Evolutionary conservation across 2,113 vertebrate species (phyloP).

Genomic region (Triplophysa tibetana): DNA sequence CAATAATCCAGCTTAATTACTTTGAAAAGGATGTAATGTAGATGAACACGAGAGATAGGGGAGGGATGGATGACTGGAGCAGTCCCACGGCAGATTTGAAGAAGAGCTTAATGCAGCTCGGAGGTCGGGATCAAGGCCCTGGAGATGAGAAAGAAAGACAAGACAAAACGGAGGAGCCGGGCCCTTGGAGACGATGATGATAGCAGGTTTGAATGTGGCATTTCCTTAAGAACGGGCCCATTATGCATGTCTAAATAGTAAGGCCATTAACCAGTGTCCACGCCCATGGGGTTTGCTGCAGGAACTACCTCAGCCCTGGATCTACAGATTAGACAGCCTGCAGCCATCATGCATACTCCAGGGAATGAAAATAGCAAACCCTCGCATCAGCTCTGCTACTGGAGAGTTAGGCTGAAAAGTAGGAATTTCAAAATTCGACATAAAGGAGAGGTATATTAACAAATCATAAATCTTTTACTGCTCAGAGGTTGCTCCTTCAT

Average conservation of each 20-base stretch:
- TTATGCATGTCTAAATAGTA: slow-evolving; percentile 60
- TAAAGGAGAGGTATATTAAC: slow-evolving; percentile 1
- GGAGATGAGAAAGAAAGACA: slow-evolving; percentile 45
- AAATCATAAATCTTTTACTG: no score
- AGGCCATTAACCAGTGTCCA: slow-evolving; percentile 52
- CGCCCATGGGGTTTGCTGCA: slow-evolving; percentile 43
- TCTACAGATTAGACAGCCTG: slow-evolving; percentile 51
- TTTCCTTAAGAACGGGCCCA: slow-evolving; percentile 54
- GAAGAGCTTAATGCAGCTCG: slow-evolving; percentile 40
- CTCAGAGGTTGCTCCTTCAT: no score
- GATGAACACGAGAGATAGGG: background rate
- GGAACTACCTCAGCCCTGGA: slow-evolving; percentile 33
- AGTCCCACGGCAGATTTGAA: slow-evolving; percentile 1
- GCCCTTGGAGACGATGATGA: slow-evolving; percentile 41
- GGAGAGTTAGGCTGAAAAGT: slow-evolving; percentile 6
- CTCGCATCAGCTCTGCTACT: background rate
- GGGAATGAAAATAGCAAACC: slow-evolving; percentile 24
- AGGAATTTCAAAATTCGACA: background rate
- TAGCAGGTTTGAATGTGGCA: slow-evolving; percentile 27
- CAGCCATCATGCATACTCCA: slow-evolving; percentile 44
- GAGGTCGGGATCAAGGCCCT: slow-evolving; percentile 42
- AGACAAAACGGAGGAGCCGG: slow-evolving; percentile 25
- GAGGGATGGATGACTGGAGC: background rate
- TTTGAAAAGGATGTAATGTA: slow-evolving; percentile 10
- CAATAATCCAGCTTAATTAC: slow-evolving; percentile 31